Base-by-base conservation (phyloP, 1,140 invertebrate species). In the Pogonus chalceus region DNA sequence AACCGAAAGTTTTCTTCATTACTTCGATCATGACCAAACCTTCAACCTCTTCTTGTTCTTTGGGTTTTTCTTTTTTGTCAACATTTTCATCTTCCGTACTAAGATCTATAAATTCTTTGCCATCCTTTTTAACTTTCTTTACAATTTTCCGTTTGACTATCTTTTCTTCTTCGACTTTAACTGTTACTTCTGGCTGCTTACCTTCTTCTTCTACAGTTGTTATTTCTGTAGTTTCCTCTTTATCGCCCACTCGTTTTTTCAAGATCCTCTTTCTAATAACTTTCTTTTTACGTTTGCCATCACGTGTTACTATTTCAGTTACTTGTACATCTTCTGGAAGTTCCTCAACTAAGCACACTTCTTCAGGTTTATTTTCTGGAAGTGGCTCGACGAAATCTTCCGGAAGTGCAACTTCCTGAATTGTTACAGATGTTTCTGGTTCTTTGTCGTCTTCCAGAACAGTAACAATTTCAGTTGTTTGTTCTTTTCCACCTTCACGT, bases 181-280 rank as follows among this genome's bases (percentile, higher is more conserved):
- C 58, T 0, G 61, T 69, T 4, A 62, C 68, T 24, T 72, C 56
- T n/a, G 72, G 67, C 43, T 63, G 57, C 56, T 73, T 67, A 37
- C 70, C 69, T 52, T 74, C 71, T 62, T 75, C 71, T 64, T 75
- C 68, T 46, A 74, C 60, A 20, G 73, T 73, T n/a, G 71, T 68
- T 51, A 74, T 72, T 65, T 76, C 71, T 9, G 69, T 73, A 2
- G 70, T 65, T 63, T 76, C 66, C 56, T 75, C 58, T 51, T 71
- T 69, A 3, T 62, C 60, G 20, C 69, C 54, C 20, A 18, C 52
- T 1, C 16, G 39, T 22, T 53, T 53, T 23, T 53, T 47, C 14
- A 53, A n/a, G 23, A 31, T 49, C n/a, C 51, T 24, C 48, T 58
- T 60, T 23, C 58, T 62, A 20, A 60, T 52, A 1, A 55, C 48